phyloP scores from a whole-genome alignment of 2,113 vertebrate genomes.

The Dipodomys spectabilis region DNA sequence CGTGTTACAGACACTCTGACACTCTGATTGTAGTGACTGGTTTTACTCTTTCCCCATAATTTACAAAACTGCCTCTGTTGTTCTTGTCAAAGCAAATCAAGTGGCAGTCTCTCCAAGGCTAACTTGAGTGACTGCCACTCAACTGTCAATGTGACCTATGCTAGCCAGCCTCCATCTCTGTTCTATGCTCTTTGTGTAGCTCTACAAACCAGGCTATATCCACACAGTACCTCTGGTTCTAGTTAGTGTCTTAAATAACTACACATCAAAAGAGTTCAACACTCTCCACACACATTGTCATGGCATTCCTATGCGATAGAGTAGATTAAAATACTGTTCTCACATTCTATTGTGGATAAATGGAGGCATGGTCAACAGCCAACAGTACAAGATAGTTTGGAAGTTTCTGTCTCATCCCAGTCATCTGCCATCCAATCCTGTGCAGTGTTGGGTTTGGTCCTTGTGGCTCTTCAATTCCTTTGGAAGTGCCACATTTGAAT shows the following conservation, averaged over 20 bases:
- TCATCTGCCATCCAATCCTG: background rate
- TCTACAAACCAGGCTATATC: background rate
- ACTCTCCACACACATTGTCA: background rate
- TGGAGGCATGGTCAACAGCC: background rate
- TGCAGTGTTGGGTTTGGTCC: background rate
- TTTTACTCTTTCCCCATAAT: background rate
- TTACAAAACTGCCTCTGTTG: background rate
- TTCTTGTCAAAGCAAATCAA: background rate
- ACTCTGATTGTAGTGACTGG: background rate
- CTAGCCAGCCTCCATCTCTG: background rate
- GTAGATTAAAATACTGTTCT: background rate
- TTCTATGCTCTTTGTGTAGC: background rate
- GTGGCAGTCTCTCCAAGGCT: background rate
- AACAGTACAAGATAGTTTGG: background rate
- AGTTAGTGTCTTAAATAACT: background rate
- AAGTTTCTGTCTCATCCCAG: background rate
- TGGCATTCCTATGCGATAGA: background rate
- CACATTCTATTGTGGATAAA: background rate
- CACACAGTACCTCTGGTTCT: conserved; percentile 15
- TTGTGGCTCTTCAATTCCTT: background rate
- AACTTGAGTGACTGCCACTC: no score
- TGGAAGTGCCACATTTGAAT: background rate
- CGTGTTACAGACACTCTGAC: background rate
- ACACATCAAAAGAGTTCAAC: background rate
- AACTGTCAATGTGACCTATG: background rate